Evolutionary conservation across 2,888 invertebrate genomes (phyloP).

Genomic region (Conchocele bisecta): DNA sequence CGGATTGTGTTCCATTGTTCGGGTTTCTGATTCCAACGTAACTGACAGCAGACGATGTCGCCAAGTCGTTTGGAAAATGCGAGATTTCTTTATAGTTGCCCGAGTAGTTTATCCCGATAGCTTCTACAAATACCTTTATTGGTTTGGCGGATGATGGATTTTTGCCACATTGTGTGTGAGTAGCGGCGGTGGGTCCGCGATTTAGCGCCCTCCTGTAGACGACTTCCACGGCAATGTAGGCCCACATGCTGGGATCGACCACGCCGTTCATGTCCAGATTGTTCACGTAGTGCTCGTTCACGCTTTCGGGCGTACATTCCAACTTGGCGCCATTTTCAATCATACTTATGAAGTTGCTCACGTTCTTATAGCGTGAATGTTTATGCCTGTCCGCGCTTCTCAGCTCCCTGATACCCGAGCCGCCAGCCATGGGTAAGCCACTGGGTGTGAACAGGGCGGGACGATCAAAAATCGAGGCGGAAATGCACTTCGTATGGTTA

Average conservation of each 20-base stretch:
- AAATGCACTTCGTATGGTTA: constrained; percentile 54
- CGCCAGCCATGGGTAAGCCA: constrained; percentile 45
- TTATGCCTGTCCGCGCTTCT: constrained; percentile 10
- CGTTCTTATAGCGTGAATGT: constrained; percentile 4
- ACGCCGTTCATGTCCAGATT: constrained; percentile 55
- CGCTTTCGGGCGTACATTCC: constrained; percentile 29
- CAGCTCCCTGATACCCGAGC: constrained; percentile 47
- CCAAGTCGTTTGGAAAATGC: constrained; percentile 38
- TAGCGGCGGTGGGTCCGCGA: neutral
- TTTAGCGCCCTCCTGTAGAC: constrained; percentile 43
- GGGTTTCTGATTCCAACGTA: constrained; percentile 71
- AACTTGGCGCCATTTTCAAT: no score
- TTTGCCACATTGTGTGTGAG: constrained; percentile 1
- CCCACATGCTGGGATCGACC: constrained; percentile 52
- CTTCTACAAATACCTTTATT: constrained; percentile 65
- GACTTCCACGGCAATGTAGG: constrained; percentile 59
- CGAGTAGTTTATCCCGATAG: constrained; percentile 72
- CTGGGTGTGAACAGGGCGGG: constrained; percentile 13
- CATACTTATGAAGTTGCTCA: no score
- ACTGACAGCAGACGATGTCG: constrained; percentile 59
- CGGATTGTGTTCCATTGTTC: constrained; percentile 31
- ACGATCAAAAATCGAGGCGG: constrained; percentile 60
- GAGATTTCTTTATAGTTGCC: constrained; percentile 71
- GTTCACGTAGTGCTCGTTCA: constrained; percentile 46
- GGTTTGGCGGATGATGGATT: neutral